Conservation (phyloP, 2,888 invertebrate species). For the Meliscaeva auricollis region DNA sequence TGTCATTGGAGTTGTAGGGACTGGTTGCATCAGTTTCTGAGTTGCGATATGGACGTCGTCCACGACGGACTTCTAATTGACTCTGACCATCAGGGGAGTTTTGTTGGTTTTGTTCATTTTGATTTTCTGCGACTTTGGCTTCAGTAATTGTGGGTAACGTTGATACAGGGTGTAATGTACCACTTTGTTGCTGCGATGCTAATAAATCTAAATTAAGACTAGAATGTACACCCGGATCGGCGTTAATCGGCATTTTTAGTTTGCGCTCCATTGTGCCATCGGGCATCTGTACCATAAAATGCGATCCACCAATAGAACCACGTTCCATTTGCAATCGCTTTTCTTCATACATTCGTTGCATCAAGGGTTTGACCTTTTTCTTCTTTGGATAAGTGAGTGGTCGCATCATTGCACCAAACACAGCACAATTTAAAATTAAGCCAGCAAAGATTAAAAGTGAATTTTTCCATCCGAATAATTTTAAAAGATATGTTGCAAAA, state of each 20-base stretch:
- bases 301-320: slow-evolving; percentile 94
- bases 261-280: slow-evolving; percentile 96
- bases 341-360: slow-evolving; percentile 97
- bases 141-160: slow-evolving; percentile 96
- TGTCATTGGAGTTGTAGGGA: slow-evolving; percentile 84
- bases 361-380: slow-evolving; percentile 88
- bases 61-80: slow-evolving; percentile 77
- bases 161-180: slow-evolving; percentile 92
- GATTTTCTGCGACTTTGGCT: slow-evolving; percentile 88
- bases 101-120: slow-evolving; percentile 75
- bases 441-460: slow-evolving; percentile 96
- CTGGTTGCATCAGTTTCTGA: slow-evolving; percentile 82
- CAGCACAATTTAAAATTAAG: slow-evolving; percentile 94
- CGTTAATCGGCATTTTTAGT: slow-evolving; percentile 95
- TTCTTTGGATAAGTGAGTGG: slow-evolving; percentile 84
- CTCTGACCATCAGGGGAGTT: slow-evolving; percentile 74
- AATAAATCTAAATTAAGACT: slow-evolving; percentile 94
- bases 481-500: slow-evolving; percentile 91
- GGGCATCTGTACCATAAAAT: slow-evolving; percentile 93
- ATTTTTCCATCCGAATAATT: slow-evolving; percentile 93
- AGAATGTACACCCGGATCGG: slow-evolving; percentile 97
- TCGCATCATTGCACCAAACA: slow-evolving; percentile 88
- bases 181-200: slow-evolving; percentile 87
- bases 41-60: slow-evolving; percentile 80
- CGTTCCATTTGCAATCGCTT: slow-evolving; percentile 95